Evolutionary conservation across 2,797 vertebrate genomes (phyloP).

Genomic region (Centropyge bicolor): DNA sequence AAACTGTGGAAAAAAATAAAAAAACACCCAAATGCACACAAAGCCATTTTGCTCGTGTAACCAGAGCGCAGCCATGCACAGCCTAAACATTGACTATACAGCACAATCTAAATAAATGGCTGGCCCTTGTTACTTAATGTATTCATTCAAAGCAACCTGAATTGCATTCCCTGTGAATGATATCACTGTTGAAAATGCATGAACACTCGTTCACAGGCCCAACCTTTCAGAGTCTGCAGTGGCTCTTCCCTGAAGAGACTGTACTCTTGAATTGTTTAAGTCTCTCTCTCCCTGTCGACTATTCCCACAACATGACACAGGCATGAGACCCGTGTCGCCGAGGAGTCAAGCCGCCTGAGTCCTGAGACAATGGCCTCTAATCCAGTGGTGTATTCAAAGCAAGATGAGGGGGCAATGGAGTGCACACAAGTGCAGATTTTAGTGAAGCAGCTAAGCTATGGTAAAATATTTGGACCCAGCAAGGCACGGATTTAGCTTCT

Average conservation of each 20-base stretch:
- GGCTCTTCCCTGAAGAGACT: constrained; percentile 68
- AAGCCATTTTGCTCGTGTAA: constrained; percentile 58
- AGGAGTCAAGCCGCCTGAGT: constrained; percentile 77
- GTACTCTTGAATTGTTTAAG: constrained; percentile 72
- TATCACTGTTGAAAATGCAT: constrained; percentile 81
- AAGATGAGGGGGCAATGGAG: constrained; percentile 80
- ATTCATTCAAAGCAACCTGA: constrained; percentile 73
- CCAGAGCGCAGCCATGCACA: constrained; percentile 63
- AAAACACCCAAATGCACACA: constrained; percentile 50
- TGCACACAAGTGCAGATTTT: constrained; percentile 78
- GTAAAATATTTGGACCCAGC: constrained; percentile 80
- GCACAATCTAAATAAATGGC: constrained; percentile 66
- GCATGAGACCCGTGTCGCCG: constrained; percentile 68
- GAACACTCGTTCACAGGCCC: constrained; percentile 70
- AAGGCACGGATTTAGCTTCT: constrained; percentile 72
- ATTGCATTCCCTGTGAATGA: constrained; percentile 75
- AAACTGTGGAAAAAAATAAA: constrained; percentile 25
- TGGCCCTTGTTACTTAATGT: constrained; percentile 67
- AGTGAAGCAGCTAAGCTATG: constrained; percentile 82
- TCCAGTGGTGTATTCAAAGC: constrained; percentile 81
- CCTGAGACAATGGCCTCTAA: constrained; percentile 78
- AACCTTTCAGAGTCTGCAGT: constrained; percentile 63
- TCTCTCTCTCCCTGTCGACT: constrained; percentile 53
- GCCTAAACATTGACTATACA: constrained; percentile 62
- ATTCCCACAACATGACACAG: constrained; percentile 75